Conservation (phyloP, 2,113 vertebrate species). For the Himantopus leucocephalus region DNA sequence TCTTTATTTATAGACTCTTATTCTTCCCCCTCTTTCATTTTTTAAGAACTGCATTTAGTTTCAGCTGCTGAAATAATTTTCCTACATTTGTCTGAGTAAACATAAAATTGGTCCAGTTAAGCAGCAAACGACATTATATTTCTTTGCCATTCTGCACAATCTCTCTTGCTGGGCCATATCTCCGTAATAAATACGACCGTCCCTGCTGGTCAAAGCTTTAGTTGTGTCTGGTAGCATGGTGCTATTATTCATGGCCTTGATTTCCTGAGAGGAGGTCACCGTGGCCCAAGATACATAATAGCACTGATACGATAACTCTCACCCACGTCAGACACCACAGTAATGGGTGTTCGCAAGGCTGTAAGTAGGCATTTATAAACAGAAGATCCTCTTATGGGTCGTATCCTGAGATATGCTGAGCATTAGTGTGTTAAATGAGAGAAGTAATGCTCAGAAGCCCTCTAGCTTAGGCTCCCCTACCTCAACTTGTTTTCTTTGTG, state of each 20-base stretch:
- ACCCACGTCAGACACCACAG: not conserved
- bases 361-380: not conserved
- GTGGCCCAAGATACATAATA: not conserved
- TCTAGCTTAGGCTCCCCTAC: not conserved
- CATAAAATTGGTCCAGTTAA: not conserved
- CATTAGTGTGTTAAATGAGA: not conserved
- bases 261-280: not conserved
- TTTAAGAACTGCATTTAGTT: conserved; percentile 1
- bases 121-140: not conserved
- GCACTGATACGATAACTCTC: not conserved
- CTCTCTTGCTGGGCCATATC: not conserved
- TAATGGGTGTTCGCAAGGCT: not conserved
- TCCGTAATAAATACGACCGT: not conserved
- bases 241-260: not conserved
- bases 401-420: not conserved
- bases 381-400: not conserved
- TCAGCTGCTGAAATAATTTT: not conserved
- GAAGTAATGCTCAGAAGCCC: conserved; percentile 3
- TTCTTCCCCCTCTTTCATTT: conserved; percentile 2
- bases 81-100: not conserved
- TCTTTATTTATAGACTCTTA: not conserved
- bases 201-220: not conserved
- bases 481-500: not conserved
- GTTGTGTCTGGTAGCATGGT: not conserved
- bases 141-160: not conserved